Base-by-base conservation (phyloP, 1,140 invertebrate genomes). In the Lepidurus arcticus region DNA sequence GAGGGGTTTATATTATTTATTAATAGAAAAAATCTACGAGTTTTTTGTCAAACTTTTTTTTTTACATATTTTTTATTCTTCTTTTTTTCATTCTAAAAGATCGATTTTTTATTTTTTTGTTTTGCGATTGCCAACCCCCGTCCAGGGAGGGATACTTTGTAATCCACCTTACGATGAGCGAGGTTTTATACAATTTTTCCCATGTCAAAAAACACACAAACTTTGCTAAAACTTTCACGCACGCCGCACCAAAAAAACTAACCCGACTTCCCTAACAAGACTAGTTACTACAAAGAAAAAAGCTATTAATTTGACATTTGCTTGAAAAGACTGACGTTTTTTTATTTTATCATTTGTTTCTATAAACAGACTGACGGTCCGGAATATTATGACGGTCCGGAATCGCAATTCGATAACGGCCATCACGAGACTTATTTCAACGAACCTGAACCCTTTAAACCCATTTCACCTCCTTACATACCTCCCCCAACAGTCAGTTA, bases 131-230 rank as follows among this genome's bases (percentile, higher is more conserved):
- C 53, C 53, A 65, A 65, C 21, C 53, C 21, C 53, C 53, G 21
- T 65, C 21, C 8, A 65, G 21, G 8, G 53, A 16, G 21, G 53
- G 53, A 21, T n/a, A 65, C 6, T 47, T 65, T 65, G 53, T 65
- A 65, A 65, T 65, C 26, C 34, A 34, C 34, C 34, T 34, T 34
- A 34, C 34, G 34, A 34, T 34, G 34, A 34, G 2, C 8, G 53
- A 65, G 53, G 21, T 65, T 65, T 65, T 65, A 65, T 65, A 65
- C 53, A 65, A 65, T 65, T 65, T 65, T 65, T 21, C 53, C 53
- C 53, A 16, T 65, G 53, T 65, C 53, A 65, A 65, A n/a, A 47
- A 65, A n/a, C 7, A 0, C 21, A 7, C 16, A 21, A 13, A n/a
- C 21, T 65, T 16, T 65, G n/a, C 16, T 65, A 65, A 65, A 65